A percentile compares a stretch with the other conserved stretches of the same genome.
phyloP scores from a whole-genome alignment of 2,113 vertebrate genomes.

The Porphyrio hochstetteri region DNA sequence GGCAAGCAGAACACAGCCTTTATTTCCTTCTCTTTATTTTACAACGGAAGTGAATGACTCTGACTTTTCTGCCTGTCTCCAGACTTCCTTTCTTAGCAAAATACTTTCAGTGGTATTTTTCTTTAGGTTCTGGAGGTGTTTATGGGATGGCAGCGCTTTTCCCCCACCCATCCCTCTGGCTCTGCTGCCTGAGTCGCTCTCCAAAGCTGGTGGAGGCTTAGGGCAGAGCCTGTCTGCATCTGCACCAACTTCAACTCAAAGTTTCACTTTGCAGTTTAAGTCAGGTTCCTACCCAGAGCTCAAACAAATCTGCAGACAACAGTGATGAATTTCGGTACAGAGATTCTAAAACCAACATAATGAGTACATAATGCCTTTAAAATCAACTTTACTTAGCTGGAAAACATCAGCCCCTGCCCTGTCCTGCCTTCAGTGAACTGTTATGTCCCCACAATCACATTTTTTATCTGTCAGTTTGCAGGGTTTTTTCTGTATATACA shows the following conservation, averaged over 20 bases:
- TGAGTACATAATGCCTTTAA: background rate
- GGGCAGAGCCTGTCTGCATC: background rate
- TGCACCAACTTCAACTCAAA: background rate
- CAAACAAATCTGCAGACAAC: background rate
- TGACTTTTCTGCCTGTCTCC: background rate
- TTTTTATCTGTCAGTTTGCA: background rate
- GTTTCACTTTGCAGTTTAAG: background rate
- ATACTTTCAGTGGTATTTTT: background rate
- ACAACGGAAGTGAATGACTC: background rate
- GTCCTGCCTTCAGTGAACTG: background rate
- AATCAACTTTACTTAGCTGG: background rate
- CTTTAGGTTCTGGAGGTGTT: background rate
- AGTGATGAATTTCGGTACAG: background rate
- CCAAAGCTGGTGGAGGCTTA: background rate
- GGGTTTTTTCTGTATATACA: background rate
- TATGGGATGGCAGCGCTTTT: background rate
- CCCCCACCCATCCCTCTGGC: fast-evolving
- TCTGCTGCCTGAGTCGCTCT: background rate
- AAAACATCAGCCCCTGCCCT: background rate
- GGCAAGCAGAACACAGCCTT: background rate
- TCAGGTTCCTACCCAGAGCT: background rate
- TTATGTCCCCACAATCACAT: background rate
- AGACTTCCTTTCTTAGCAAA: background rate
- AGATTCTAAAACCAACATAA: background rate
- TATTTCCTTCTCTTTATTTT: background rate